Evolutionary conservation across 2,113 vertebrate genomes (phyloP), one percentile per base, ranked within the genome.

Genomic region (Harpagus bidentatus): DNA sequence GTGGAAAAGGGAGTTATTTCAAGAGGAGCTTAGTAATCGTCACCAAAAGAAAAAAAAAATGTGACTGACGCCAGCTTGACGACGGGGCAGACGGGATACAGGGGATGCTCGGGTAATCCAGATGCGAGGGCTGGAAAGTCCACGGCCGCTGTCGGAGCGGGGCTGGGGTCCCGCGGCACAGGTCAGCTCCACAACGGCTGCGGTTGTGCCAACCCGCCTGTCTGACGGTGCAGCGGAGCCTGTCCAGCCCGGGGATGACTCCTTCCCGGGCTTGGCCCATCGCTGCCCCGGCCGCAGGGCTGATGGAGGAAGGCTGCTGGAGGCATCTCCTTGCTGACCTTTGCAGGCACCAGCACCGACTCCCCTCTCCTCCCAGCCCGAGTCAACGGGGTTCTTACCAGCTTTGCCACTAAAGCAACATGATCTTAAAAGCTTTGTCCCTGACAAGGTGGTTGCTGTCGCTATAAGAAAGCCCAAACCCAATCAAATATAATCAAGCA

Each of bases 401-500:
- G 32, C 42, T 52, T 13, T 52, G 55, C 78, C 79, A 12, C 58
- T 16, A 52, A 63, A 56, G 17, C 67, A 19, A 65, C 0, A 1
- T 1, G 58, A 28, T 78, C 72, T 76, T n/a, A 36, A 61, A 42
- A 91, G 86, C 86, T 85, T 72, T 58, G 78, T 58, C 73, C 71
- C 89, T 3, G 11, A 58, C 86, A 66, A 82, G 81, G 70, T 61
- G 87, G 18, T 7, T 80, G 90, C 92, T 93, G 94, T 66, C 26
- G 2, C 70, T 9, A 23, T 18, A 25, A 72, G 62, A 58, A 82
- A 91, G 73, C 71, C 91, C 81, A 62, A 93, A 94, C 45, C 86
- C 40, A 70, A 85, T 76, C 86, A 91, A 72, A 56, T 47, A 34
- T 21, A 89, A 90, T 70, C 58, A 25, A 94, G 84, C 52, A 61